Base-by-base conservation (phyloP, 2,113 vertebrate genomes). In the Irena cyanogastra region DNA sequence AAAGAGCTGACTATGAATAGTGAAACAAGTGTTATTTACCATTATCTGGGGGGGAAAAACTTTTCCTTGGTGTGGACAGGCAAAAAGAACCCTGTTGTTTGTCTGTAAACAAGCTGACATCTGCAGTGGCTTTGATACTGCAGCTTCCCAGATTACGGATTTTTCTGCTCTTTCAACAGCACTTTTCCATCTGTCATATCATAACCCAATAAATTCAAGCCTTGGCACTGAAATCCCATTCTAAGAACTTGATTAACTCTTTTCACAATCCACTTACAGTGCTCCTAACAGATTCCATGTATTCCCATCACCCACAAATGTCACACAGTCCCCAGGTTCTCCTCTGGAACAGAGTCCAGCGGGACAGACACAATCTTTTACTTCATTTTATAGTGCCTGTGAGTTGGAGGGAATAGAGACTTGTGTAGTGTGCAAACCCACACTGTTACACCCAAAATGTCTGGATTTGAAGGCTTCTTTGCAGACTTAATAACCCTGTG, bases 191-290 rank as follows among this genome's bases (percentile, higher is more conserved):
- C 92, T 89, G 28, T 87, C 64, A 10, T 83, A 59, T 95, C 3
- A 30, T 81, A 92, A 81, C 66, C 70, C 71, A 75, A n/a, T 75
- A 30, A 80, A 87, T 81, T 87, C 83, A 53, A 94, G 87, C 81
- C 19, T n/a, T 84, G 52, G 82, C 89, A 84, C 91, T 90, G 90
- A 84, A 94, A 57, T 83, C 24, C 31, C 54, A 78, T 94, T 91
- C 69, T 41, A 66, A 71, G 69, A 69, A 82, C 44, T 52, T 14
- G 47, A 89, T 94, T 90, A 95, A 93, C 76, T 60, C 69, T 79
- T 87, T 93, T 90, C 94, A 85, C 69, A 80, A n/a, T 72, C 75
- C 41, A 16, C 65, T 90, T n/a, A 9, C 6, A 59, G 60, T 84
- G 42, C 61, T 95, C 76, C 83, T 94, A 27, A 60, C 71, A 94